Evolutionary conservation across 2,888 invertebrate genomes (phyloP).

Genomic region (Rutpela maculata): DNA sequence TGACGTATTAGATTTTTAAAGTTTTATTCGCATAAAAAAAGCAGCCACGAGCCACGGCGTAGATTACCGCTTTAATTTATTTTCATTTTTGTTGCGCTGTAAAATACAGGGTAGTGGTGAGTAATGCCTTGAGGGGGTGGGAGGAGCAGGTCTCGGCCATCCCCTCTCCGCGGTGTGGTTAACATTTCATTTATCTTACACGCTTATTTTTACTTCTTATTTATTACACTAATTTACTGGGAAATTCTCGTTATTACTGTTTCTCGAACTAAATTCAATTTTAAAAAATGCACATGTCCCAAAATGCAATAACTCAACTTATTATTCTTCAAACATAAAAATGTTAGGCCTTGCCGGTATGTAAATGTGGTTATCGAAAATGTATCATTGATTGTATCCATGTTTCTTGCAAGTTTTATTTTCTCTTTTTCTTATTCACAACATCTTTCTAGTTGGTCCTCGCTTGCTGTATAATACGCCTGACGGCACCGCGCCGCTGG

Average conservation of each 20-base stretch:
- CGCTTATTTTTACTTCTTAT: constrained; percentile 58
- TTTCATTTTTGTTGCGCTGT: constrained; percentile 70
- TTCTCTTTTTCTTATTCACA: no score
- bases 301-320: no score
- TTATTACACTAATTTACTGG: constrained; percentile 58
- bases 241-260: background rate
- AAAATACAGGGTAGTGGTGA: constrained; percentile 66
- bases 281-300: no score
- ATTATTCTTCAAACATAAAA: no score
- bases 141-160: constrained; percentile 57
- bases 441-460: no score
- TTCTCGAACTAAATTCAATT: background rate
- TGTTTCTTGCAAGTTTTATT: no score
- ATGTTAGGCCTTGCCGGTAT: no score
- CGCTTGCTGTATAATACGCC: no score
- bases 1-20: constrained; percentile 74
- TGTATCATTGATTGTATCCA: no score
- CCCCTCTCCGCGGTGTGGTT: constrained; percentile 56
- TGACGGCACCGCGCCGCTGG: no score
- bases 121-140: constrained; percentile 64
- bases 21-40: constrained; percentile 70
- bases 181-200: constrained; percentile 64
- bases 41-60: constrained; percentile 70
- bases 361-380: no score
- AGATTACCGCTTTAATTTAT: constrained; percentile 72